phyloP scores from a whole-genome alignment of 2,113 vertebrate genomes.

The Poeciliopsis occidentalis region DNA sequence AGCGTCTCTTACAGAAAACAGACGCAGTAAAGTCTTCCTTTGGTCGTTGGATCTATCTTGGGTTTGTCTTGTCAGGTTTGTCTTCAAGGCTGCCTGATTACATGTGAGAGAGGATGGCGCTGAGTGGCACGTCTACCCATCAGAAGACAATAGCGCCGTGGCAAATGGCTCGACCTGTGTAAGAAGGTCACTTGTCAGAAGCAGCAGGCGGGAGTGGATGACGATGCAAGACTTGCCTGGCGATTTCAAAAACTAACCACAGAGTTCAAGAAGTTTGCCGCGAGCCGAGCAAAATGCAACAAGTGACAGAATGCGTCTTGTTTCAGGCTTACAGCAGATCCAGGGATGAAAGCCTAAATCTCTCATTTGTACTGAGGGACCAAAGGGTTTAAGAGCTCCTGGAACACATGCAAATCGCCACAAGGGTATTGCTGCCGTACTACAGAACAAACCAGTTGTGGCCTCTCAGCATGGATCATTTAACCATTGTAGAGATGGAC shows the following conservation, averaged over 20 bases:
- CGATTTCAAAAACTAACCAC: neutral
- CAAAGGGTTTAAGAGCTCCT: conserved; percentile 50
- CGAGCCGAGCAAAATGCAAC: neutral
- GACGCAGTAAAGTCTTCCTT: conserved; percentile 19
- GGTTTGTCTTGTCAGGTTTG: conserved; percentile 57
- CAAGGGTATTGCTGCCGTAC: conserved; percentile 7
- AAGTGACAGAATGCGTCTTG: conserved; percentile 27
- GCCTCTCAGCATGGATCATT: neutral
- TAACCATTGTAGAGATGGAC: neutral
- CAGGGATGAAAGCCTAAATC: conserved; percentile 53
- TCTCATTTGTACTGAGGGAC: conserved; percentile 58
- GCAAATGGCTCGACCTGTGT: neutral
- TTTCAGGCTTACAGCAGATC: conserved; percentile 37
- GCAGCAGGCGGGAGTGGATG: neutral
- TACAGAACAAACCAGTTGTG: conserved; percentile 5
- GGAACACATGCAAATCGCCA: conserved; percentile 51
- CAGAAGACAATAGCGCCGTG: conserved; percentile 18
- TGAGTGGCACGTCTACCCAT: conserved; percentile 22
- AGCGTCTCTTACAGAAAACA: too few relatives aligned
- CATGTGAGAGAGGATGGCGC: conserved; percentile 39
- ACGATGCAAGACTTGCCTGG: neutral
- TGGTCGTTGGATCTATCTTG: conserved; percentile 25
- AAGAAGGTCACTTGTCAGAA: neutral
- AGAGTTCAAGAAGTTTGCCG: neutral
- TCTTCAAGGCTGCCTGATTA: conserved; percentile 50